Percentiles rank a stretch among this genome's conserved stretches.
Evolutionary conservation across 2,113 vertebrate genomes (phyloP).

Genomic region (Eulacestoma nigropectus): DNA sequence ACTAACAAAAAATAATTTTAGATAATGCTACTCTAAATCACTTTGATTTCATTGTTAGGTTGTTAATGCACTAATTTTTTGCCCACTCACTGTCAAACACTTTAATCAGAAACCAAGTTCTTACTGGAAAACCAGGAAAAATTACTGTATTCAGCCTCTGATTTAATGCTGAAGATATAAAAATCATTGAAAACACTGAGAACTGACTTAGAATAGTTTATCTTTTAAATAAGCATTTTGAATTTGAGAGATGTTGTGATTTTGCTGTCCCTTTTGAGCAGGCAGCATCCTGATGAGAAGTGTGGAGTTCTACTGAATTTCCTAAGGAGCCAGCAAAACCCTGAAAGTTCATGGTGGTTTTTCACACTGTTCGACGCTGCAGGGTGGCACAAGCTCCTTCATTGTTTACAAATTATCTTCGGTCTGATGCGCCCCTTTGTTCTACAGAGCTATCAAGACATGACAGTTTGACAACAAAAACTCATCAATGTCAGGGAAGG

Average conservation of each 20-base stretch:
- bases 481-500: not conserved
- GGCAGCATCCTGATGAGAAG: not conserved
- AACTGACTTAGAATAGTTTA: not conserved
- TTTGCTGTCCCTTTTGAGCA: not conserved
- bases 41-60: conserved; percentile 1
- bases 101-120: not conserved
- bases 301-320: not conserved
- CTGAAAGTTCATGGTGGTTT: fast-evolving
- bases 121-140: not conserved
- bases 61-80: conserved; percentile 28
- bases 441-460: not conserved
- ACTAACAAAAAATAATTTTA: conserved; percentile 19
- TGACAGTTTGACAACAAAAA: not conserved
- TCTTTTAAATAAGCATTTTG: not conserved
- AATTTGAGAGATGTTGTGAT: not conserved
- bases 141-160: not conserved
- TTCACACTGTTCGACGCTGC: not conserved
- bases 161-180: not conserved
- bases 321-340: not conserved
- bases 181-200: not conserved
- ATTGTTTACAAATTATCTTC: not conserved
- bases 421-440: not conserved
- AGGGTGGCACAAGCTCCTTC: not conserved
- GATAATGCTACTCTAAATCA: conserved; percentile 26
- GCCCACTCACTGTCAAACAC: not conserved